Conservation (phyloP, 2,113 vertebrate species). For the Drymodes brunneopygia region DNA sequence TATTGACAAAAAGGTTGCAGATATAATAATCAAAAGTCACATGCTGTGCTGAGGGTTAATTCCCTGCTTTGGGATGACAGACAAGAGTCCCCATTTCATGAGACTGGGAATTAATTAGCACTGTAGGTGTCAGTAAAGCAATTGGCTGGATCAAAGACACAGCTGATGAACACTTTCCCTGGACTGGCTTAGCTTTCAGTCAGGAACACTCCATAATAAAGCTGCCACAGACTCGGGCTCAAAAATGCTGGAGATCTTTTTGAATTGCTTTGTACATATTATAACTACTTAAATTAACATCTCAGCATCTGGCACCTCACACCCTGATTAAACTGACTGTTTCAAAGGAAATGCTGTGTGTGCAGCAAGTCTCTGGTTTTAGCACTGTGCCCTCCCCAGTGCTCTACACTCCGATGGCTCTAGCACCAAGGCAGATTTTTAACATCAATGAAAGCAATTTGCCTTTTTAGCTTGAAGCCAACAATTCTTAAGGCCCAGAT, state of each 20-base stretch:
- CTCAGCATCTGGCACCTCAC: neutral
- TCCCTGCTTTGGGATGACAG: neutral
- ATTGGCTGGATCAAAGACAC: neutral
- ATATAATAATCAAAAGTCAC: neutral
- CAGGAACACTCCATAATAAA: neutral
- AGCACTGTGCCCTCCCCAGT: neutral
- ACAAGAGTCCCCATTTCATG: neutral
- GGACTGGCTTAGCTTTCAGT: neutral
- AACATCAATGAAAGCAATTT: neutral
- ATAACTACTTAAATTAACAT: neutral
- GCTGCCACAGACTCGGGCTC: neutral
- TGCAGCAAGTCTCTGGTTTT: neutral
- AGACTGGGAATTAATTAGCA: neutral
- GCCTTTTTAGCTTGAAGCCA: neutral
- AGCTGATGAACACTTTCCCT: neutral
- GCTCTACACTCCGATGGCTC: accelerated
- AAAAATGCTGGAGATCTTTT: neutral
- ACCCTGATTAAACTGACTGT: neutral
- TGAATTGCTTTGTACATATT: neutral
- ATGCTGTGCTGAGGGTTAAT: neutral
- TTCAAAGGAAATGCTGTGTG: neutral
- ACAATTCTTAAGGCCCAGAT: neutral
- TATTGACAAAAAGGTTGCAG: neutral
- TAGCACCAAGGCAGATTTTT: neutral
- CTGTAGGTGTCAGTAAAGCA: neutral